These are phyloP conservation scores for Arenaria interpres DNA, from an alignment of 2,113 vertebrate genomes.

Conservation along the genomic window DNA sequence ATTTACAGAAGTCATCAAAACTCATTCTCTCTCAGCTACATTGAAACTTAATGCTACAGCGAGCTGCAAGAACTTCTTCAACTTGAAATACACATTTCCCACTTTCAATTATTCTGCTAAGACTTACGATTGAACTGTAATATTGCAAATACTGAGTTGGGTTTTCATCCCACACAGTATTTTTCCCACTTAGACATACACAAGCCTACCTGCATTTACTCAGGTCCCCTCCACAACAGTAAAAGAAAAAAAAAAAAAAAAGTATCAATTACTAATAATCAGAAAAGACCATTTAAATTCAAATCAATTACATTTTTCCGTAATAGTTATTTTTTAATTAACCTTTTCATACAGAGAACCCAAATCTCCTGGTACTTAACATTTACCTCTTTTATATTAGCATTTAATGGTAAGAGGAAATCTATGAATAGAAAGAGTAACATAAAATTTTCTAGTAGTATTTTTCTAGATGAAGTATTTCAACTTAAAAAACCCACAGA, in stretches of 20 bases:
- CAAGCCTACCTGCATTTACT: background rate
- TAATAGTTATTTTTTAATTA: background rate
- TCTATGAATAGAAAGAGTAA: background rate
- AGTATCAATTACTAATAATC: background rate
- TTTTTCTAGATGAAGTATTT: background rate
- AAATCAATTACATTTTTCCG: background rate
- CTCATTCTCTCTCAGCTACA: background rate
- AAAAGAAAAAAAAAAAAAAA: background rate
- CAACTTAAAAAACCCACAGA: background rate
- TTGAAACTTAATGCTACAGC: background rate
- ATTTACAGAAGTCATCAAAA: background rate
- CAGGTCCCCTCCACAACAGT: background rate
- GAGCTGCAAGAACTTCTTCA: background rate
- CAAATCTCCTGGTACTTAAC: background rate
- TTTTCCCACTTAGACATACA: background rate
- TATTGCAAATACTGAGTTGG: conserved; percentile 7
- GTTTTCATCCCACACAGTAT: background rate
- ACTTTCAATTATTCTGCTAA: background rate
- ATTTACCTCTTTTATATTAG: background rate
- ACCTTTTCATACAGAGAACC: background rate
- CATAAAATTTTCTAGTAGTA: background rate
- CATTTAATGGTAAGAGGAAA: background rate
- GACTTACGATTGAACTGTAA: background rate
- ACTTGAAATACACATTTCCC: background rate
- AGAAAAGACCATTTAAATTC: background rate